Evolutionary conservation across 2,888 invertebrate genomes (phyloP), one percentile per base, ranked within the genome.

Genomic region (Rhagophthalmus giganteus): DNA sequence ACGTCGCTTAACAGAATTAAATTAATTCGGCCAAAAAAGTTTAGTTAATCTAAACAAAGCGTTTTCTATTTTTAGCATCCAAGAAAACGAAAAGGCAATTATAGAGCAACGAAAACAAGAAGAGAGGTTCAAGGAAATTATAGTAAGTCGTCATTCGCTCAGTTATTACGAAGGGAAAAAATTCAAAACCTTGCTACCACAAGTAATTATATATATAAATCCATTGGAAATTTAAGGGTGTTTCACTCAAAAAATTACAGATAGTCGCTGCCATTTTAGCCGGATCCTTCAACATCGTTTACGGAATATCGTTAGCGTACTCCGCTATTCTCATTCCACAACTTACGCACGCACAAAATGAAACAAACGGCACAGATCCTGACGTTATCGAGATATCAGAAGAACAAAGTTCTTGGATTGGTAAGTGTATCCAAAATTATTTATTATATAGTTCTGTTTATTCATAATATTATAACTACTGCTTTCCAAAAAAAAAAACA

Each of bases 231-330:
- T 8, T 12, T 1, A 2, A 10, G 11, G 9, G 5, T 3, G 6
- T 1, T 31, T 11, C 12, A 12, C 31, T 8, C 5, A 24, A 24
- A 24, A 24, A 27, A 33, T 55, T 61, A 1, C 63, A 82, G 82
- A 76, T 81, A 32, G 60, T 74, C 13, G 79, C 81, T 9, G 76
- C 80, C 54, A 68, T 79, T 34, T 73, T 79, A 28, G 77, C 79
- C 1, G 80, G 79, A 2, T 77, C 79, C 14, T 81, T 79, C 65
- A 81, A 82, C 63, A 75, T 83, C 55, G 79, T 78, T n/a, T 80
- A 82, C 11, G 83, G 83, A 3, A 73, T 82, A 9, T 76, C 79
- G 14, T 73, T 79, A 62, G 78, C 77, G 1, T 79, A 74, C 60
- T 79, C 80, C 3, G 80, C 80, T 1, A 76, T 79, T 37, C 66